These are phyloP conservation scores for Lateolabrax maculatus DNA, from an alignment of 2,797 vertebrate genomes.

Conservation along the genomic window DNA sequence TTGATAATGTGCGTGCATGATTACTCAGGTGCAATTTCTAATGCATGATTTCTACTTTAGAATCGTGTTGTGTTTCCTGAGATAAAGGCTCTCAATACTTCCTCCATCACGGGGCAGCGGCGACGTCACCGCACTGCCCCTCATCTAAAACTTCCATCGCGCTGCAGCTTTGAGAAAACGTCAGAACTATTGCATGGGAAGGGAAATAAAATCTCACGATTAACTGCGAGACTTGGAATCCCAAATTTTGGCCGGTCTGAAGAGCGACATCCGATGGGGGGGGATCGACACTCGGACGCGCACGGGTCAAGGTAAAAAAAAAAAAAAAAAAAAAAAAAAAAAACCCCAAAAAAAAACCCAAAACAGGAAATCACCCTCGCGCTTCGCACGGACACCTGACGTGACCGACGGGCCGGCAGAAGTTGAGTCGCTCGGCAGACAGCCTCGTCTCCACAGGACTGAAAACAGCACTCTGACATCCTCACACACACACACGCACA, in stretches of 20 bases:
- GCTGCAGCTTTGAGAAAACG: conserved; percentile 68
- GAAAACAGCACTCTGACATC: conserved; percentile 52
- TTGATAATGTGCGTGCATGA: not conserved
- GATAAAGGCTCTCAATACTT: not conserved
- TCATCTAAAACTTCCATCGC: not conserved
- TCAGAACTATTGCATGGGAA: conserved; percentile 71
- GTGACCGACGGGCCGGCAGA: conserved; percentile 41
- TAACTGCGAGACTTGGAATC: conserved; percentile 79
- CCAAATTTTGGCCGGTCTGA: conserved; percentile 71
- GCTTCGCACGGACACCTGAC: not conserved
- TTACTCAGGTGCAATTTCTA: not conserved
- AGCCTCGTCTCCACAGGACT: conserved; percentile 30
- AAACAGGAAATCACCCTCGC: not conserved
- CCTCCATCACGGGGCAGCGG: not conserved
- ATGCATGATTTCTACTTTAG: not conserved
- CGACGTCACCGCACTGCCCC: not conserved
- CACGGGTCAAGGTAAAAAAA: conserved; percentile 76
- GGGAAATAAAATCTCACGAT: conserved; percentile 81
- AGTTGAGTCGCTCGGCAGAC: conserved; percentile 47
- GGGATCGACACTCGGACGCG: conserved; percentile 50
- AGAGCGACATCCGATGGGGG: conserved; percentile 82
- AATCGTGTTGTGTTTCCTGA: not conserved
- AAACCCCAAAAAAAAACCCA: no score
- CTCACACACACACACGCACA: conserved; percentile 46
- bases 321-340: not conserved